Conservation (phyloP, 2,888 invertebrate species). For the Tenthredo amoena region DNA sequence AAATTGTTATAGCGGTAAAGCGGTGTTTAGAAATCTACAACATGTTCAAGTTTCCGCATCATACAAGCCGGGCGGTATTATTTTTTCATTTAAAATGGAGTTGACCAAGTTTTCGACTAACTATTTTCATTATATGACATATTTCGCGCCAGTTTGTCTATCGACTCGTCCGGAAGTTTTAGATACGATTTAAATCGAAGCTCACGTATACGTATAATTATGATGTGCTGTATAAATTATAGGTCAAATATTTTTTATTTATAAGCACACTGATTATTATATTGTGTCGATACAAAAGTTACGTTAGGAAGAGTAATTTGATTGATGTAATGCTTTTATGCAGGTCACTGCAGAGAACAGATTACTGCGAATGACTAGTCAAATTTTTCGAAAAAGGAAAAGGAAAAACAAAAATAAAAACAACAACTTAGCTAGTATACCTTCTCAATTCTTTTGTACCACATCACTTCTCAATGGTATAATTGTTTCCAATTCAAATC, state of each 20-base stretch:
- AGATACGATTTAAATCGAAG: conserved; percentile 29
- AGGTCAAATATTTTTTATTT: conserved; percentile 25
- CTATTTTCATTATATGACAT: conserved; percentile 2
- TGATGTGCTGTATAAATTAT: conserved; percentile 11
- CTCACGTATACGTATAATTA: conserved; percentile 34
- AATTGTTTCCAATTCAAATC: not conserved
- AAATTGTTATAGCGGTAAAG: not conserved
- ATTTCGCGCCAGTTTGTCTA: not conserved
- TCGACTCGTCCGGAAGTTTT: conserved; percentile 19
- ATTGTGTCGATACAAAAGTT: conserved; percentile 22
- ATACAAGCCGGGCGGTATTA: not conserved
- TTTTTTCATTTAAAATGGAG: not conserved
- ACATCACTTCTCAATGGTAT: not conserved
- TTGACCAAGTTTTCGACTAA: not conserved
- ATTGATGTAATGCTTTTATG: conserved; percentile 1
- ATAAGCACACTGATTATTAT: conserved; percentile 15
- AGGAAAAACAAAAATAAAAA: not conserved
- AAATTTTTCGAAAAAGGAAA: not conserved
- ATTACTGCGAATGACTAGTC: not conserved
- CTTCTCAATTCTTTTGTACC: not conserved
- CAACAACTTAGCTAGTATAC: not conserved
- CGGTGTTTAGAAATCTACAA: not conserved
- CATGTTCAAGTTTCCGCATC: not conserved
- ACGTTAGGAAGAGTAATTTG: not conserved
- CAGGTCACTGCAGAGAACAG: not conserved